Evolutionary conservation across 2,113 vertebrate species (phyloP).

Genomic region (Montifringilla adamsi): DNA sequence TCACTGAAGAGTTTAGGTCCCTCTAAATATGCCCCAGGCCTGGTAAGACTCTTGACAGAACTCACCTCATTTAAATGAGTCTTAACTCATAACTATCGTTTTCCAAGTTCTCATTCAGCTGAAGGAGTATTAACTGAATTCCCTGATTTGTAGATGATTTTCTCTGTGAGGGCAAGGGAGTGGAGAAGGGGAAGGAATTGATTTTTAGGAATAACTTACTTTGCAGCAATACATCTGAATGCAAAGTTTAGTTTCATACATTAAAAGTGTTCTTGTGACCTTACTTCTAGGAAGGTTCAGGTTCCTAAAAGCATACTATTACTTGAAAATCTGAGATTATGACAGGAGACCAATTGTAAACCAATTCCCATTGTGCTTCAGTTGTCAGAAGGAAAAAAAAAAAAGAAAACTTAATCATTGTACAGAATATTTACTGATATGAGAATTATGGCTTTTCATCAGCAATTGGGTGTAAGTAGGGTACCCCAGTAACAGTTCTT

Average conservation of each 20-base stretch:
- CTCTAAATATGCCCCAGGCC: neutral
- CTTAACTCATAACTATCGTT: neutral
- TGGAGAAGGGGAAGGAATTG: neutral
- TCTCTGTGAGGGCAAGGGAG: neutral
- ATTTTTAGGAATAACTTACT: conserved; percentile 14
- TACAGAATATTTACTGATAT: neutral
- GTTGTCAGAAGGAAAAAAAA: neutral
- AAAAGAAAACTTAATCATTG: neutral
- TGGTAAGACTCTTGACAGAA: neutral
- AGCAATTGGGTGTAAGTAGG: neutral
- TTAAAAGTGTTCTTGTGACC: neutral
- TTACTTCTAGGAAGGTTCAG: neutral
- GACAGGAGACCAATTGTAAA: neutral
- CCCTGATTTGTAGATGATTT: neutral
- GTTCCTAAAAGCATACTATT: neutral
- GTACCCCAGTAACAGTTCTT: neutral
- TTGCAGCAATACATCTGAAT: neutral
- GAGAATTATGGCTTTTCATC: neutral
- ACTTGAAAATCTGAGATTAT: neutral
- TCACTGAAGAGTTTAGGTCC: neutral
- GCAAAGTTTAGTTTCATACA: neutral
- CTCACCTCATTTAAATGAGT: neutral
- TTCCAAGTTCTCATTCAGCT: neutral
- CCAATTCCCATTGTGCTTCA: neutral
- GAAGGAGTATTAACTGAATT: neutral